Conservation (phyloP, 2,113 vertebrate genomes). For the Phaethornis superciliosus region DNA sequence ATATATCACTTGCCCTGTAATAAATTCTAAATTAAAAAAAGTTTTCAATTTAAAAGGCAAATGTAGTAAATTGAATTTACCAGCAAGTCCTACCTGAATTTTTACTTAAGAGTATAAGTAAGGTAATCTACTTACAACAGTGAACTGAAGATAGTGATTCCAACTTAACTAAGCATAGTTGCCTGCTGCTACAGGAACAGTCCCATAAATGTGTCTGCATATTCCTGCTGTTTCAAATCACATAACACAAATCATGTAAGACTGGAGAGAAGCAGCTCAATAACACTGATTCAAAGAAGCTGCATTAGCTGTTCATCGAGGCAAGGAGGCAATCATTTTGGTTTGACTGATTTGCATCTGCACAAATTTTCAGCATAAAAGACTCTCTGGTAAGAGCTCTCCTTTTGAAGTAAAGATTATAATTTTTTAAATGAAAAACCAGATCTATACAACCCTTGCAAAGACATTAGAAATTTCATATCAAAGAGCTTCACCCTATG, state of each 20-base stretch:
- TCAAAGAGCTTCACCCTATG: neutral
- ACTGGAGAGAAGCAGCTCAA: neutral
- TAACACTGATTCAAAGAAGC: neutral
- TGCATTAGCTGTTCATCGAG: neutral
- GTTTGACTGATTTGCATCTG: neutral
- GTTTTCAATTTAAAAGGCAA: neutral
- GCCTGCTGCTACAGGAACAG: neutral
- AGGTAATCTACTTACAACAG: neutral
- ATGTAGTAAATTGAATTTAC: neutral
- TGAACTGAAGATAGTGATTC: neutral
- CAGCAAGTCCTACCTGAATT: neutral
- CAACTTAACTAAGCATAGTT: neutral
- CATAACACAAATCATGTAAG: neutral
- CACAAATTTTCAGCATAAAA: neutral
- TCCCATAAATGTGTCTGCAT: neutral
- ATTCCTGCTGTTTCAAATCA: neutral
- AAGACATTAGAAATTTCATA: neutral
- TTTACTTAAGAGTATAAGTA: neutral
- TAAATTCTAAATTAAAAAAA: neutral
- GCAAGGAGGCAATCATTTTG: neutral
- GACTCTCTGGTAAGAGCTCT: neutral
- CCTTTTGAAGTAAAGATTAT: neutral
- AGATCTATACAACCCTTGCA: neutral
- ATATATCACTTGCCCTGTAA: neutral
- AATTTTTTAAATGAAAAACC: neutral